These are phyloP conservation scores for Peromyscus nudipes DNA, from an alignment of 2,797 vertebrate species.

Conservation along the genomic window DNA sequence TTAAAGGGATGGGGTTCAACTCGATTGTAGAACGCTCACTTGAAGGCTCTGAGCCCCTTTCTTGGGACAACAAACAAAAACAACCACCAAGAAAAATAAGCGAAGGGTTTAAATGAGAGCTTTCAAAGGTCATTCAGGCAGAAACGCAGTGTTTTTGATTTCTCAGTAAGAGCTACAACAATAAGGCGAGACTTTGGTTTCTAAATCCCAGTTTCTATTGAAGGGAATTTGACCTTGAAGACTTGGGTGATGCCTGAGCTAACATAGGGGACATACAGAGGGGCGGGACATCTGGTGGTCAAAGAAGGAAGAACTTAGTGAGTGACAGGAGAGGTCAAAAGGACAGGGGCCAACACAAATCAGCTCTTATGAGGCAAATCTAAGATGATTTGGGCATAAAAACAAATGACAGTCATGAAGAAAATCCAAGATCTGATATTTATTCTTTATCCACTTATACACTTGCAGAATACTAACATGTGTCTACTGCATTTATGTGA, in stretches of 20 bases:
- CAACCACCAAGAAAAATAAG: neutral
- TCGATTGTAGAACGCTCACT: neutral
- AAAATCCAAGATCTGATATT: neutral
- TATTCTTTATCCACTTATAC: neutral
- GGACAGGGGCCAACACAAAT: neutral
- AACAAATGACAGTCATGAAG: neutral
- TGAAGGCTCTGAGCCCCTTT: neutral
- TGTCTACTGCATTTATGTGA: neutral
- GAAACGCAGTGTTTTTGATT: neutral
- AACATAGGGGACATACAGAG: neutral
- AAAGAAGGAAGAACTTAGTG: neutral
- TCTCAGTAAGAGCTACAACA: neutral
- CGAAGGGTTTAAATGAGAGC: neutral
- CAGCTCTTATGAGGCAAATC: neutral
- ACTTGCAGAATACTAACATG: neutral
- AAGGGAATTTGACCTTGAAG: constrained; percentile 13
- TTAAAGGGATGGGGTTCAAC: neutral
- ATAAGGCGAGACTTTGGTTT: neutral
- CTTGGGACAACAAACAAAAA: neutral
- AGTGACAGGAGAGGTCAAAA: neutral
- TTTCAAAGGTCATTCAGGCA: neutral
- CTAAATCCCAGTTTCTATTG: neutral
- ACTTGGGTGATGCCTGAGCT: neutral
- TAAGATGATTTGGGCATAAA: neutral
- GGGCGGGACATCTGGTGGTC: neutral